Percentiles rank a stretch among this genome's conserved stretches.
Conservation (phyloP, 2,888 invertebrate genomes). For the Melinopterus prodromus region DNA sequence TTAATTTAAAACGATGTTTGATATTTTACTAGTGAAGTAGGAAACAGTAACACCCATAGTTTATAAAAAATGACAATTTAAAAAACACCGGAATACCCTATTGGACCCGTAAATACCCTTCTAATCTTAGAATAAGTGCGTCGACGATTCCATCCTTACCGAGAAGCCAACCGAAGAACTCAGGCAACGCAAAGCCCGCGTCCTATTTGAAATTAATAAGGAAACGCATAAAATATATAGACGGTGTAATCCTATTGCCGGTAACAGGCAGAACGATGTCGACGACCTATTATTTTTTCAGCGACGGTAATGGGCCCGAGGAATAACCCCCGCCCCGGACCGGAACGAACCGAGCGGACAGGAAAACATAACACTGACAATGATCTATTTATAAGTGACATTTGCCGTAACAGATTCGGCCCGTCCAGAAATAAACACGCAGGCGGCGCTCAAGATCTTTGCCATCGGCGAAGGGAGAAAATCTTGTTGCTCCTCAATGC, state of each 20-base stretch:
- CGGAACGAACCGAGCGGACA: constrained; percentile 23
- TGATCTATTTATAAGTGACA: constrained; percentile 39
- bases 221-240: constrained; percentile 5
- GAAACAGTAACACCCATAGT: too few species aligned
- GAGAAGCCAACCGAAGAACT: background rate
- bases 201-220: background rate
- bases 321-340: background rate
- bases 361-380: constrained; percentile 37
- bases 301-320: constrained; percentile 4
- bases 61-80: too few species aligned
- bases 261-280: constrained; percentile 19
- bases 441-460: background rate
- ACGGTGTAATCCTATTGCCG: constrained; percentile 10
- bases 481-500: too few species aligned
- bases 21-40: too few species aligned
- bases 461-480: too few species aligned
- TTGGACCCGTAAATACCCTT: background rate
- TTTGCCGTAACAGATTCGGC: constrained; percentile 29
- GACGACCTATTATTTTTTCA: constrained; percentile 22
- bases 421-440: background rate
- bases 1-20: too few species aligned
- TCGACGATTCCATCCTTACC: background rate
- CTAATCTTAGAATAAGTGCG: background rate
- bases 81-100: too few species aligned
- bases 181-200: background rate